Evolutionary conservation across 1,140 invertebrate species (phyloP).

Genomic region (Trichoplusia ni): DNA sequence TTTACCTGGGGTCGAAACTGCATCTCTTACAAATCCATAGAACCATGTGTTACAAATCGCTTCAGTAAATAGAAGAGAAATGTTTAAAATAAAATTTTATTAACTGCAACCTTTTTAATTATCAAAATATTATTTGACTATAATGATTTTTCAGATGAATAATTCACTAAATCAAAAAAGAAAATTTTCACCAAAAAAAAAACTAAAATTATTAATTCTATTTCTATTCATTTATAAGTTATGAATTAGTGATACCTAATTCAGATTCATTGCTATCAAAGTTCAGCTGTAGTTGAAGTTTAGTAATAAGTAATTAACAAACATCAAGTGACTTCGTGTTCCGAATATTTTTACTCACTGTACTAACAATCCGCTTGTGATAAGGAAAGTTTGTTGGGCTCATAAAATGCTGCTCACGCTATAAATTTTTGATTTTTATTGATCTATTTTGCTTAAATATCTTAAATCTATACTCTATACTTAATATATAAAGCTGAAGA

Average conservation of each 20-base stretch:
- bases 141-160: no score
- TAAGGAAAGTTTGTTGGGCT: constrained; percentile 66
- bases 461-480: not conserved
- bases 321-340: constrained; percentile 48
- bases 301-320: constrained; percentile 31
- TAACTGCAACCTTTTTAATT: not conserved
- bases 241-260: constrained; percentile 1
- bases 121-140: no score
- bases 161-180: no score
- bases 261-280: constrained; percentile 13
- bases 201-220: not conserved
- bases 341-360: constrained; percentile 73
- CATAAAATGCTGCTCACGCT: constrained; percentile 51
- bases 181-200: not conserved
- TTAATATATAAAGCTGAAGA: no score
- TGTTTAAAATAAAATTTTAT: no score
- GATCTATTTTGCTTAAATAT: not conserved
- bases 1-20: no score
- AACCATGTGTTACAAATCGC: no score
- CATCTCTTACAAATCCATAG: no score
- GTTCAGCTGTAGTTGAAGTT: constrained; percentile 14
- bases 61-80: no score
- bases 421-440: not conserved
- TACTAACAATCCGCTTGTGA: constrained; percentile 67
- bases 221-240: not conserved